These are phyloP conservation scores for Endomychus coccineus DNA, from an alignment of 2,888 invertebrate species.

Conservation along the genomic window DNA sequence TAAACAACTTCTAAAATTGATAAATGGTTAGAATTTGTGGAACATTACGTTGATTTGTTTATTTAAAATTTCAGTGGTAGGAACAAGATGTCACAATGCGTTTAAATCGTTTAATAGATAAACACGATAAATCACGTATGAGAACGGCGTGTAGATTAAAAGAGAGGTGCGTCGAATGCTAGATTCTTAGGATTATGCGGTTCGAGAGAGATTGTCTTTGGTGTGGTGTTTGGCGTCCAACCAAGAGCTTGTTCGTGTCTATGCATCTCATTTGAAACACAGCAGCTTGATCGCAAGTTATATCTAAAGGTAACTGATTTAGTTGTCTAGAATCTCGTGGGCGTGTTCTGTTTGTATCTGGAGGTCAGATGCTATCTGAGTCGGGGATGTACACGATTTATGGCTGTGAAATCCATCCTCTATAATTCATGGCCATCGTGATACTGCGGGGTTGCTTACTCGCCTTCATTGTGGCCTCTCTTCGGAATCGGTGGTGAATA, in stretches of 20 bases:
- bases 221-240: slow-evolving; percentile 16
- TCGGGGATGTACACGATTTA: slow-evolving; percentile 41
- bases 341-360: slow-evolving; percentile 44
- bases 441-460: slow-evolving; percentile 31
- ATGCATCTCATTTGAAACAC: slow-evolving; percentile 34
- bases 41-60: no score
- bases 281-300: slow-evolving; percentile 25
- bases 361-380: slow-evolving; percentile 37
- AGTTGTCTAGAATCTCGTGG: slow-evolving; percentile 44
- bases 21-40: no score
- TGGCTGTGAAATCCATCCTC: slow-evolving; percentile 40
- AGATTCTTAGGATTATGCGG: no score
- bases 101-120: no score
- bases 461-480: slow-evolving; percentile 15
- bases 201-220: no score
- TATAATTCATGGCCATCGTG: slow-evolving; percentile 36
- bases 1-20: no score
- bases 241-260: slow-evolving; percentile 30
- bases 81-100: no score
- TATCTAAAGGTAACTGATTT: slow-evolving; percentile 41
- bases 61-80: no score
- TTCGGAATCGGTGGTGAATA: slow-evolving; percentile 10
- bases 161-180: no score
- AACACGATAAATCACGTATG: no score
- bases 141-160: no score